Conservation (phyloP, 2,113 vertebrate genomes). For the Zosterops lateralis region DNA sequence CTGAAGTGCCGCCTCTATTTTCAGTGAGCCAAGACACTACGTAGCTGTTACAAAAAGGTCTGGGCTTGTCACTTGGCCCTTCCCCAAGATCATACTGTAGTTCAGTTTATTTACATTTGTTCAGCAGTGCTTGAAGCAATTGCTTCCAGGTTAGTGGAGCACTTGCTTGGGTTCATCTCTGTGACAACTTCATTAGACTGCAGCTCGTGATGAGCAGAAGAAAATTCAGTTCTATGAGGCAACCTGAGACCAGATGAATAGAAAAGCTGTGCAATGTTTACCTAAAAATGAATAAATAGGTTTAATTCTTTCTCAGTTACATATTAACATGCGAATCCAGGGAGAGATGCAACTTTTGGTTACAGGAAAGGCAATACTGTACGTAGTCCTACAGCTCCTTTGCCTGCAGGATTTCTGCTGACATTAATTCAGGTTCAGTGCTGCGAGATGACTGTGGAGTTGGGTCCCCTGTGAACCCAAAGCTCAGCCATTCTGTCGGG, state of each 20-base stretch:
- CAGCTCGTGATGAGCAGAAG: neutral
- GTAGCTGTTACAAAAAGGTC: neutral
- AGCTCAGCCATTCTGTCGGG: neutral
- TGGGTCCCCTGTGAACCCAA: neutral
- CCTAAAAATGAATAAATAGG: neutral
- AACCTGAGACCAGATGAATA: neutral
- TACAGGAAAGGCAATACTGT: constrained; percentile 1
- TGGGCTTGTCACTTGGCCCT: neutral
- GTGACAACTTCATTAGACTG: neutral
- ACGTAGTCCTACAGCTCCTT: neutral
- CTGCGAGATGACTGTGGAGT: neutral
- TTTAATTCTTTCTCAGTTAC: neutral
- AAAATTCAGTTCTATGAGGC: neutral
- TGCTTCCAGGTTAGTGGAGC: neutral
- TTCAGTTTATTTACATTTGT: constrained; percentile 3
- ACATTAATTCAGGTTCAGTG: neutral
- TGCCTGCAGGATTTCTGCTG: neutral
- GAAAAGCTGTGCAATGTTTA: neutral
- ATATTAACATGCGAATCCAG: neutral
- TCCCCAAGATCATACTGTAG: neutral
- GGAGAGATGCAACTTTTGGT: neutral
- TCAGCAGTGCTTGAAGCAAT: neutral
- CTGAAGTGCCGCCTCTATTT: neutral
- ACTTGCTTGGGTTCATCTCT: neutral
- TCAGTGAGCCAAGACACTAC: neutral